Evolutionary conservation across 1,140 invertebrate species (phyloP).

Genomic region (Leguminivora glycinivorella): DNA sequence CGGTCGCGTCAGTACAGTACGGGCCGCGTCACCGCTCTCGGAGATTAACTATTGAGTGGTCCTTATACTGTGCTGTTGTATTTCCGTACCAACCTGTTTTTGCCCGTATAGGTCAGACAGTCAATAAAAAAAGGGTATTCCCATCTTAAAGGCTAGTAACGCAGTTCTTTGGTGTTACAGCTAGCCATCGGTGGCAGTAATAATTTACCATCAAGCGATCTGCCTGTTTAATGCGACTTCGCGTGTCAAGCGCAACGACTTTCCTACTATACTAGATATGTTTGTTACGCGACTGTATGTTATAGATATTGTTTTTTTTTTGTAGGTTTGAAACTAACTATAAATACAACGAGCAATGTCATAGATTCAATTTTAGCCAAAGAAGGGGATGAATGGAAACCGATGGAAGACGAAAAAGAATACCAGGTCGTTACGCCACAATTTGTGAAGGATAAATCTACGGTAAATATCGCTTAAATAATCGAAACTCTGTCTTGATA

Average conservation of each 20-base stretch:
- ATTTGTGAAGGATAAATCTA: neutral
- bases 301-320: conserved; percentile 18
- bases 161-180: no score
- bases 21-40: no score
- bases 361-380: conserved; percentile 47
- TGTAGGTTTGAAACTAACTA: conserved; percentile 54
- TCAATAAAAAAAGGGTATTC: no score
- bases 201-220: no score
- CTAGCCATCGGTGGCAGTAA: no score
- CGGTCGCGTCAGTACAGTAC: no score
- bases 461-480: neutral
- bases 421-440: conserved; percentile 43
- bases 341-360: conserved; percentile 48
- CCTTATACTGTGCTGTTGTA: no score
- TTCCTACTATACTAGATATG: neutral
- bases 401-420: conserved; percentile 48
- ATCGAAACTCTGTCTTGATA: neutral
- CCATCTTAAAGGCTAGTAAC: no score
- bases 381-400: conserved; percentile 45
- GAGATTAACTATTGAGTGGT: no score
- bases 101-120: no score
- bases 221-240: no score
- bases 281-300: neutral
- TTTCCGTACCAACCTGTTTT: no score
- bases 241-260: neutral